A percentile compares a stretch with the other conserved stretches of the same genome.
Conservation (phyloP, 2,888 invertebrate genomes). For the Agriopis aurantiaria region DNA sequence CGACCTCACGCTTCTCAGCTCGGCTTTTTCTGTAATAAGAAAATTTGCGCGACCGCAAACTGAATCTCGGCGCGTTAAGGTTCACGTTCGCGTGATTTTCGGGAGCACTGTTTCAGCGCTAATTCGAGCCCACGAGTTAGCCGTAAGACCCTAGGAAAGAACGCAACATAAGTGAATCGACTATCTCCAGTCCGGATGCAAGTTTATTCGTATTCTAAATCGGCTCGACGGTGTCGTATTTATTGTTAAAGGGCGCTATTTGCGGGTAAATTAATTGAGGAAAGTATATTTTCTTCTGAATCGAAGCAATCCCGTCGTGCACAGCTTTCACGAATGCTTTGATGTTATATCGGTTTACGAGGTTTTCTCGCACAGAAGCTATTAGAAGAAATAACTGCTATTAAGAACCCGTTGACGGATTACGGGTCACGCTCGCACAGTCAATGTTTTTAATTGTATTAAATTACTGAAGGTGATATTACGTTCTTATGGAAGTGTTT, state of each 20-base stretch:
- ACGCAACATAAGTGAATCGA: slow-evolving; percentile 40
- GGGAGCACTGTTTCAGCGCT: too few relatives aligned
- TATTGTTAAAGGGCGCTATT: slow-evolving; percentile 57
- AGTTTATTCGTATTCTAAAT: slow-evolving; percentile 49
- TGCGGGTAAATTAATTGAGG: slow-evolving; percentile 59
- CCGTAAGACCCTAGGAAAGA: slow-evolving; percentile 6
- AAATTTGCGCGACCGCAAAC: too few relatives aligned
- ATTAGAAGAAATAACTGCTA: slow-evolving; percentile 53
- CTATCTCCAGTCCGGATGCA: slow-evolving; percentile 47
- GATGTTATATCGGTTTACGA: slow-evolving; percentile 66
- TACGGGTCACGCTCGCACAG: too few relatives aligned
- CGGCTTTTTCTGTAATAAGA: too few relatives aligned
- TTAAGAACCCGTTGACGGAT: neutral
- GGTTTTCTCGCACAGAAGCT: slow-evolving; percentile 50
- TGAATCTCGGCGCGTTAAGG: too few relatives aligned
- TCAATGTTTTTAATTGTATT: too few relatives aligned
- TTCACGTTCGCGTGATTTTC: too few relatives aligned
- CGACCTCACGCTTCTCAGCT: too few relatives aligned
- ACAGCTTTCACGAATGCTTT: slow-evolving; percentile 58
- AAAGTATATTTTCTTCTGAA: slow-evolving; percentile 55
- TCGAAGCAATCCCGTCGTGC: slow-evolving; percentile 50
- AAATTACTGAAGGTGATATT: too few relatives aligned
- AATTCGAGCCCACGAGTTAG: too few relatives aligned
- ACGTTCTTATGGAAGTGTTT: neutral
- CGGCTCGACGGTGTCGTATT: slow-evolving; percentile 51